phyloP scores from a whole-genome alignment of 64 coral and sea anemone species.

The Montipora cactus region DNA sequence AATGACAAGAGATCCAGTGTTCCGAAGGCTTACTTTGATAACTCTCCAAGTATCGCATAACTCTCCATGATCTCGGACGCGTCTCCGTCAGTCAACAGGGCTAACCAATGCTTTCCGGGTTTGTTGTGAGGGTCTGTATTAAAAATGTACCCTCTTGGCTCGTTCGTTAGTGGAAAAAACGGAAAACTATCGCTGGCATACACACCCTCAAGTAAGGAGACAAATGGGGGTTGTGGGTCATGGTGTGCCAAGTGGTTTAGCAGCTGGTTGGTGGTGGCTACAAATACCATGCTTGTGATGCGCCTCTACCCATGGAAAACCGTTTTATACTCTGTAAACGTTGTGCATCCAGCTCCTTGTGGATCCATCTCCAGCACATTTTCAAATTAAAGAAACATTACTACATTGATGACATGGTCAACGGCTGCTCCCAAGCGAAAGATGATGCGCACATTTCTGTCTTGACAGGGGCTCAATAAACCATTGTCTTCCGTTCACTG shows the following conservation, averaged over 20 bases:
- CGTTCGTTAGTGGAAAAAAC: neutral
- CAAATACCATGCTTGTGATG: neutral
- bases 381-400: too few relatives aligned
- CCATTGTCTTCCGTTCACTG: too few relatives aligned
- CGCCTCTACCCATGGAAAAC: neutral
- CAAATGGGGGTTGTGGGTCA: neutral
- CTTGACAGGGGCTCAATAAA: too few relatives aligned
- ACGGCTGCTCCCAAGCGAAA: too few relatives aligned
- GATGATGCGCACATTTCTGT: too few relatives aligned
- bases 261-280: neutral
- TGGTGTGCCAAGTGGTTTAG: neutral
- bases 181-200: neutral
- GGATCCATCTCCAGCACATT: too few relatives aligned
- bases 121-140: slow-evolving; percentile 19
- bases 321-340: neutral
- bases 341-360: neutral
- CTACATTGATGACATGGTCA: too few relatives aligned
- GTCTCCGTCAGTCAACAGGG: neutral
- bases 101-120: slow-evolving; percentile 20
- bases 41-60: neutral
- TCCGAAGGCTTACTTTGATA: neutral
- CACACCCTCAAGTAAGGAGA: neutral
- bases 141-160: neutral
- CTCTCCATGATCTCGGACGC: neutral
- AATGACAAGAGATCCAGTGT: neutral